Percentiles rank a stretch among this genome's conserved stretches.
These are phyloP conservation scores for Mus minutoides DNA, from an alignment of 2,797 vertebrate genomes.

Conservation along the genomic window DNA sequence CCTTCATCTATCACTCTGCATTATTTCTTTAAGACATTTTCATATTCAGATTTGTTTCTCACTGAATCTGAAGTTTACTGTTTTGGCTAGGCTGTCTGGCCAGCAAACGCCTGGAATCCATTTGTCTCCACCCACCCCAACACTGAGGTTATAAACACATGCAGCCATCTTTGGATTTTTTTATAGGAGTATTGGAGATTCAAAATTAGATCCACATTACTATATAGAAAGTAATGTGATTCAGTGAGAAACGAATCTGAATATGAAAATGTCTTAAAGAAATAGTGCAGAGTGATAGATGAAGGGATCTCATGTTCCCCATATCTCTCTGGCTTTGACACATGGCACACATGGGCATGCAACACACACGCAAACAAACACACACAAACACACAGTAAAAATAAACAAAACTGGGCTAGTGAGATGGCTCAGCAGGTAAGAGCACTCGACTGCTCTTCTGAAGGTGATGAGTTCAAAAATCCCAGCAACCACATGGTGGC, in stretches of 20 bases:
- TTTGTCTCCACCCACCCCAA: background rate
- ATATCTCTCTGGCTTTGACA: background rate
- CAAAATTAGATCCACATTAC: background rate
- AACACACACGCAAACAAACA: background rate
- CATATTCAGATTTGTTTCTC: background rate
- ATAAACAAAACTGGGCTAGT: no score
- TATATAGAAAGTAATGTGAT: background rate
- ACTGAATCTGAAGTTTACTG: background rate
- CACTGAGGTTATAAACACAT: background rate
- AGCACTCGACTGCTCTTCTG: no score
- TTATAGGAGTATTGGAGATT: background rate
- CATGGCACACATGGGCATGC: background rate
- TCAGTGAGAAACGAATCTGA: background rate
- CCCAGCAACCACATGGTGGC: no score
- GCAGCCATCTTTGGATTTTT: background rate
- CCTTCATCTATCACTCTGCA: background rate
- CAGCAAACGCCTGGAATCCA: background rate
- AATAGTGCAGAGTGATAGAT: background rate
- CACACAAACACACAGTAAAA: background rate
- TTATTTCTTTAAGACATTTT: constrained; percentile 14
- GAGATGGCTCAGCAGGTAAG: no score
- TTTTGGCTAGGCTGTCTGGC: background rate
- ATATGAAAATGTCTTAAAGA: background rate
- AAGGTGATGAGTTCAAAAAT: no score
- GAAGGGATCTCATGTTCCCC: background rate